These are phyloP conservation scores for Rousettus leschenaultii DNA, from an alignment of 2,113 vertebrate species.

Conservation along the genomic window DNA sequence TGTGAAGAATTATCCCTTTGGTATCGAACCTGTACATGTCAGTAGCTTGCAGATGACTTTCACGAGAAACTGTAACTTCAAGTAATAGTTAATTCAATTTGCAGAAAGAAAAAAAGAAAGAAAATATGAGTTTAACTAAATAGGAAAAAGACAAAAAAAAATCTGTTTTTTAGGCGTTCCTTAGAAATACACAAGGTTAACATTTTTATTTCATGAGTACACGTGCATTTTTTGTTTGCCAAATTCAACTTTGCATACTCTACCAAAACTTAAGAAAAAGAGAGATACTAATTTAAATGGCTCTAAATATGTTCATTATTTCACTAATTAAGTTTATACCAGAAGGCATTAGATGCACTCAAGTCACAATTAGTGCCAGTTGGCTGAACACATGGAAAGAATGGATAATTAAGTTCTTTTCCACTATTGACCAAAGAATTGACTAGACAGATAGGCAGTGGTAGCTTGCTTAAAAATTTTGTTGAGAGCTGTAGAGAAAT, in stretches of 20 bases:
- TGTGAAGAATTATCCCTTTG: background rate
- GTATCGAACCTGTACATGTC: background rate
- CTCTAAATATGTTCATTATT: background rate
- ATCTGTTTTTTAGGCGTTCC: background rate
- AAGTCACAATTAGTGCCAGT: background rate
- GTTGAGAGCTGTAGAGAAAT: background rate
- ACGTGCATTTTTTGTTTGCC: constrained; percentile 4
- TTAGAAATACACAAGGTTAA: background rate
- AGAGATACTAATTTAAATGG: background rate
- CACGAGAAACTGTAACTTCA: background rate
- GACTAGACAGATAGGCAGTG: background rate
- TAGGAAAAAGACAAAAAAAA: background rate
- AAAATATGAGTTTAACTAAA: background rate
- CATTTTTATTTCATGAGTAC: background rate
- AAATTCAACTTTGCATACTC: background rate
- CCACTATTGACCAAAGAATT: background rate
- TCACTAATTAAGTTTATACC: background rate
- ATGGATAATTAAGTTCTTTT: background rate
- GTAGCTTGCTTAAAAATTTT: background rate
- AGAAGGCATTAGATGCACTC: background rate
- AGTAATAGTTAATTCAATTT: constrained; percentile 6
- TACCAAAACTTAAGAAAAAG: background rate
- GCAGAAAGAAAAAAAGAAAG: background rate
- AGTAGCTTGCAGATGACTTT: background rate
- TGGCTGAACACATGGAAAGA: background rate